A percentile compares a stretch with the other conserved stretches of the same genome.
These are phyloP conservation scores for Rhorus exstirpatorius DNA, from an alignment of 2,888 invertebrate genomes.

Conservation along the genomic window DNA sequence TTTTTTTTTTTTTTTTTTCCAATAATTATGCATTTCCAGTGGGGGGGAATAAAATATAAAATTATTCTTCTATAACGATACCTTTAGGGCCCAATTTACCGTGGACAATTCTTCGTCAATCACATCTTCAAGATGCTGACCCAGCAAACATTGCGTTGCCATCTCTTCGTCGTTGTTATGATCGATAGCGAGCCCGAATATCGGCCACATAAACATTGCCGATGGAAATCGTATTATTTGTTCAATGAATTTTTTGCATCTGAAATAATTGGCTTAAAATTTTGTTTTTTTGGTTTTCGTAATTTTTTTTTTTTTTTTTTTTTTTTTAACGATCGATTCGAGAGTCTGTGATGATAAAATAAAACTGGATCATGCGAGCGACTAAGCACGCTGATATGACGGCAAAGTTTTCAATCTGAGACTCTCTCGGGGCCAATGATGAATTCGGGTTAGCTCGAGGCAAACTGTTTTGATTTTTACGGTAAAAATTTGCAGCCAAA, in stretches of 20 bases:
- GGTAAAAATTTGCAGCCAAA: constrained; percentile 28
- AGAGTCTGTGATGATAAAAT: constrained; percentile 82
- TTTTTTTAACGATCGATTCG: constrained; percentile 41
- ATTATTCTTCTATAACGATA: constrained; percentile 68
- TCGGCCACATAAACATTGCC: constrained; percentile 81
- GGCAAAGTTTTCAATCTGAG: constrained; percentile 86
- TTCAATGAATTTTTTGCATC: constrained; percentile 81
- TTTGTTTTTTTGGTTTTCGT: too few species aligned
- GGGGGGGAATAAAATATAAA: not conserved
- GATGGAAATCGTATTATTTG: constrained; percentile 82
- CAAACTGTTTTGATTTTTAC: constrained; percentile 63
- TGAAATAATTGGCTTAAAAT: constrained; percentile 61
- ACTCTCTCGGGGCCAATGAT: constrained; percentile 81
- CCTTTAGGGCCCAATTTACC: constrained; percentile 81
- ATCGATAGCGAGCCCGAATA: constrained; percentile 79
- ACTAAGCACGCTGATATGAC: constrained; percentile 75
- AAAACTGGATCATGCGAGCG: constrained; percentile 73
- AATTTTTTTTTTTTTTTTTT: too few species aligned
- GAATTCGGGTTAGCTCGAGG: constrained; percentile 83
- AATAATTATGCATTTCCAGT: not conserved
- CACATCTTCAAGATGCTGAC: constrained; percentile 81
- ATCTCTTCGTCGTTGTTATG: constrained; percentile 77
- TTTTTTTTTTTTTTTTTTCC: not conserved
- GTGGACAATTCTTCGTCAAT: constrained; percentile 80
- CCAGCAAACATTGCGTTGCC: constrained; percentile 79